These are phyloP conservation scores for Lamellibrachia satsuma DNA, from an alignment of 2,888 invertebrate species.

Conservation along the genomic window DNA sequence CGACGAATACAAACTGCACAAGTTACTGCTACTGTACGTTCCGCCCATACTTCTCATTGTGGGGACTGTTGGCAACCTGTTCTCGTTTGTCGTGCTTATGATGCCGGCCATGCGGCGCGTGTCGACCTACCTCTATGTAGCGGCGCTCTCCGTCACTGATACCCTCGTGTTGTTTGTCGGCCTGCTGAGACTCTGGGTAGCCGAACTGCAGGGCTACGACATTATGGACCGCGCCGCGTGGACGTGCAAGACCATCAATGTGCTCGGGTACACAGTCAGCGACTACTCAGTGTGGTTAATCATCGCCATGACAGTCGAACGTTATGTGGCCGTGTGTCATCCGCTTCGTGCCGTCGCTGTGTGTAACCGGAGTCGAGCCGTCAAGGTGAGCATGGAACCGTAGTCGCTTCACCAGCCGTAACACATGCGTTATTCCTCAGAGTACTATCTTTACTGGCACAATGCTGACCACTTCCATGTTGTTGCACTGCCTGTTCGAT, in stretches of 20 bases:
- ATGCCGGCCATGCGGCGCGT: constrained; percentile 50
- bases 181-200: constrained; percentile 55
- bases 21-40: constrained; percentile 47
- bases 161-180: constrained; percentile 55
- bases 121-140: constrained; percentile 57
- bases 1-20: constrained; percentile 25
- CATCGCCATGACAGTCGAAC: constrained; percentile 43
- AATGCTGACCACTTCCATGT: not conserved
- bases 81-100: constrained; percentile 55
- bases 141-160: constrained; percentile 54
- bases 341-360: constrained; percentile 55
- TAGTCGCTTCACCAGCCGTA: not conserved
- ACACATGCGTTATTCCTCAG: not conserved
- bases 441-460: not conserved
- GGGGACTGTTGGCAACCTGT: constrained; percentile 57
- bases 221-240: constrained; percentile 46
- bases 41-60: constrained; percentile 55
- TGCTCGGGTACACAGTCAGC: constrained; percentile 56
- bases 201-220: constrained; percentile 49
- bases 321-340: constrained; percentile 51
- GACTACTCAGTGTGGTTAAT: constrained; percentile 52
- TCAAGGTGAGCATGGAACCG: constrained; percentile 35
- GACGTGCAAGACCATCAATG: constrained; percentile 53
- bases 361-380: constrained; percentile 53
- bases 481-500: not conserved